Evolutionary conservation across 1,140 invertebrate species (phyloP), one percentile per base, ranked within the genome.

Genomic region (Drosophila subobscura): DNA sequence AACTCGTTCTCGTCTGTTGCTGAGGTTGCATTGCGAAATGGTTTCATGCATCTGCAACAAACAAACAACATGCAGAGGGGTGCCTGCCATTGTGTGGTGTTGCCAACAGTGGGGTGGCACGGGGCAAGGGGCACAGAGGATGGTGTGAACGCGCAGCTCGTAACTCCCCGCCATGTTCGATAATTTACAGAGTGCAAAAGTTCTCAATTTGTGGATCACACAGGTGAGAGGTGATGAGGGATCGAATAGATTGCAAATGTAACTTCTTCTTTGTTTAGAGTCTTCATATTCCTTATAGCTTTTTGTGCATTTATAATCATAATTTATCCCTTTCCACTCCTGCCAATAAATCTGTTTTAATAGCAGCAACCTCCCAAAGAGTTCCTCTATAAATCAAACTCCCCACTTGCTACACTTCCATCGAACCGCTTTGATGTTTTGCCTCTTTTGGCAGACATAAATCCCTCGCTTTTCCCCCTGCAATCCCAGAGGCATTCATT

Each of bases 11-110:
- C 46, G 33, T 5, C 59, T 10, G 58, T 41, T 40, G 51, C 53
- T 29, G 41, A 56, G 49, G 50, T 66, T 78, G 76, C 72, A 79
- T 76, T 79, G 77, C 76, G 46, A 72, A 85, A 79, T 75, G 59
- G 68, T 63, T 61, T 45, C 75, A 60, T 63, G 58, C 60, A 66
- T 53, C 29, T 65, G 53, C 56, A 46, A 52, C 49, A 45, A 42
- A 70, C 55, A 50, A 22, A 54, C 46, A 46, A 20, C 16, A 20
- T 0, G 16, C 16, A n/a, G 6, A 7, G 6, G 16, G 49, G 40
- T n/a, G 37, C 10, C 16, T 20, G 33, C 22, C 16, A 22, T 68
- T 40, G 27, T 44, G 33, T 22, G 44, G 4, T 12, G 58, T 3
- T 37, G 52, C 41, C 46, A 57, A n/a, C 27, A 46, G 14, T 8